phyloP scores from a whole-genome alignment of 1,140 invertebrate genomes.

The Eufriesea mexicana region DNA sequence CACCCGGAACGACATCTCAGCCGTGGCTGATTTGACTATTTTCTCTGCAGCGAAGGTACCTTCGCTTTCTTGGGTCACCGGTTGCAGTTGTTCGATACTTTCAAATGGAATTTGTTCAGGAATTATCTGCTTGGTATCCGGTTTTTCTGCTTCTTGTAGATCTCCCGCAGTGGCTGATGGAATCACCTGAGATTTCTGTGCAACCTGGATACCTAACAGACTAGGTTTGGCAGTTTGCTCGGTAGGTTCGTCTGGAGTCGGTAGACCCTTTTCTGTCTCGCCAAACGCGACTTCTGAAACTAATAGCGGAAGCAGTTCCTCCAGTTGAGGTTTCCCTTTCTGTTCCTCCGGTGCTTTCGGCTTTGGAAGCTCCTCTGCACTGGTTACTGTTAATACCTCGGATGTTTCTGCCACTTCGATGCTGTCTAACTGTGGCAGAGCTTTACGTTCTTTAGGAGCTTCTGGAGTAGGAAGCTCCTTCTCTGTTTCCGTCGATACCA shows the following conservation, averaged over 20 bases:
- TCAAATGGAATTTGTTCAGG: conserved; percentile 75
- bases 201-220: conserved; percentile 66
- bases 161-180: conserved; percentile 66
- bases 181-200: conserved; percentile 72
- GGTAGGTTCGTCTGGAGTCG: conserved; percentile 59
- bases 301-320: conserved; percentile 69
- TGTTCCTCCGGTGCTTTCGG: conserved; percentile 63
- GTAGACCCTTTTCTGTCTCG: conserved; percentile 69
- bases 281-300: conserved; percentile 71
- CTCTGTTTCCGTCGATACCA: conserved; percentile 70
- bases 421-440: conserved; percentile 64
- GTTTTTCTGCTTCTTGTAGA: conserved; percentile 52
- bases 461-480: conserved; percentile 55
- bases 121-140: conserved; percentile 62
- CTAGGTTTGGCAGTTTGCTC: conserved; percentile 70
- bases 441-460: conserved; percentile 61
- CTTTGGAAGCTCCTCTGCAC: conserved; percentile 62
- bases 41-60: conserved; percentile 56
- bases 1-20: conserved; percentile 70
- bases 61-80: conserved; percentile 75
- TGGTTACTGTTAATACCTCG: conserved; percentile 67
- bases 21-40: conserved; percentile 58
- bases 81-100: conserved; percentile 69
- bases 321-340: conserved; percentile 64
- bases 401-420: conserved; percentile 72